phyloP scores from a whole-genome alignment of 2,888 invertebrate genomes.

The Drosophila maculinotata region DNA sequence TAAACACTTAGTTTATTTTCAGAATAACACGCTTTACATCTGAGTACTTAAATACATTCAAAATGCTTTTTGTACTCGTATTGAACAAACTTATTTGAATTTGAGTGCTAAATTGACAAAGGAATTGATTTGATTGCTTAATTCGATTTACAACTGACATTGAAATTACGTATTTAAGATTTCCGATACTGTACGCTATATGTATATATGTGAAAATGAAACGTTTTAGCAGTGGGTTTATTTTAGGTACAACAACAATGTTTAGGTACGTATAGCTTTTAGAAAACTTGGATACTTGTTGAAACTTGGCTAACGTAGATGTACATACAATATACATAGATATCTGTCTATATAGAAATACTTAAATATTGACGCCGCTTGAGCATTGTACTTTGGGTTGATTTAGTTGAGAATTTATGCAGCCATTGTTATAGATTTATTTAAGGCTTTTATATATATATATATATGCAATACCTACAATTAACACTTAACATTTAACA shows the following conservation, averaged over 20 bases:
- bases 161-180: slow-evolving; percentile 39
- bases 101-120: slow-evolving; percentile 59
- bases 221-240: slow-evolving; percentile 28
- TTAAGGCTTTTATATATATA: slow-evolving; percentile 17
- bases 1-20: slow-evolving; percentile 51
- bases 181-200: slow-evolving; percentile 10
- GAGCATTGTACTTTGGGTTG: slow-evolving; percentile 71
- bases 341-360: slow-evolving; percentile 15
- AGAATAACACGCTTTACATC: slow-evolving; percentile 72
- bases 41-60: slow-evolving; percentile 46
- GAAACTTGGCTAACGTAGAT: slow-evolving; percentile 36
- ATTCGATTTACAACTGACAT: slow-evolving; percentile 22
- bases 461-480: slow-evolving; percentile 13
- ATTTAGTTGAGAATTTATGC: slow-evolving; percentile 54
- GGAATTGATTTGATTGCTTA: slow-evolving; percentile 43
- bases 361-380: slow-evolving; percentile 46
- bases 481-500: slow-evolving; percentile 19
- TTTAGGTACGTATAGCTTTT: slow-evolving; percentile 25
- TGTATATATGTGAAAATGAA: slow-evolving; percentile 22
- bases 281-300: slow-evolving; percentile 20
- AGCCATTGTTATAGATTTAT: slow-evolving; percentile 36
- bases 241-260: slow-evolving; percentile 42
- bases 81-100: slow-evolving; percentile 38
- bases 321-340: slow-evolving; percentile 8
- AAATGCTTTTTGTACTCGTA: slow-evolving; percentile 43